phyloP scores from a whole-genome alignment of 2,888 invertebrate species.

The Drosophila quasianomalipes region DNA sequence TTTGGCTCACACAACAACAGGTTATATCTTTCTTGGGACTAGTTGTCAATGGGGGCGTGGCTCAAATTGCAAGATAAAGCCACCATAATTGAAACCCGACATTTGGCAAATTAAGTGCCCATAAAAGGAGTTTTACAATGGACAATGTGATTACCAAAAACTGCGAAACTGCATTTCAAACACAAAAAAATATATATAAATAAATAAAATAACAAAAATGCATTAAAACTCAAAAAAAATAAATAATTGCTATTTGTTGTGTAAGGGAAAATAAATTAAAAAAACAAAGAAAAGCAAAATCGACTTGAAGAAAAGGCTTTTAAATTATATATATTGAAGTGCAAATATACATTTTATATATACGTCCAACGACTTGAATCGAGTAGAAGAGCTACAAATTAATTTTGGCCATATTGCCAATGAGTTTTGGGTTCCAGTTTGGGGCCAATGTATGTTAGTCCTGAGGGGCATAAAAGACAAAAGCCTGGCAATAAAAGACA shows the following conservation, averaged over 20 bases:
- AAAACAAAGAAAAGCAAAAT: slow-evolving; percentile 1
- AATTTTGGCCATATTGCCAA: slow-evolving; percentile 60
- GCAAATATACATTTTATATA: background rate
- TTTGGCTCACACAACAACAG: slow-evolving; percentile 10
- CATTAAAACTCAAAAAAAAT: background rate
- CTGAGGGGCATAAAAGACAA: slow-evolving; percentile 38
- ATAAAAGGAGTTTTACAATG: slow-evolving; percentile 69
- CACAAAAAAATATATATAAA: background rate
- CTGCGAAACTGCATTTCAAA: slow-evolving; percentile 9
- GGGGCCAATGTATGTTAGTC: slow-evolving; percentile 16
- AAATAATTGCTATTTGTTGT: slow-evolving; percentile 20
- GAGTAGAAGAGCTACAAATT: slow-evolving; percentile 6
- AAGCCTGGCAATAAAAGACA: slow-evolving; percentile 18
- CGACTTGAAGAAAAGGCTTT: background rate
- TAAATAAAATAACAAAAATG: slow-evolving; percentile 5
- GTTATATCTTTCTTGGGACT: slow-evolving; percentile 29
- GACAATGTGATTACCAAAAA: slow-evolving; percentile 60
- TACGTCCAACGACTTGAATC: background rate
- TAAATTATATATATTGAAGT: background rate
- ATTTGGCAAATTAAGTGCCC: slow-evolving; percentile 72
- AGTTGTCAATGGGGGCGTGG: slow-evolving; percentile 45
- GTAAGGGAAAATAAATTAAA: slow-evolving; percentile 16
- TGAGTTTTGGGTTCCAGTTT: slow-evolving; percentile 41
- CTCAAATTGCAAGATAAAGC: slow-evolving; percentile 18
- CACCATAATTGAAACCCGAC: slow-evolving; percentile 51